Evolutionary conservation across 2,797 vertebrate genomes (phyloP).

Genomic region (Rhyacichthys aspro): DNA sequence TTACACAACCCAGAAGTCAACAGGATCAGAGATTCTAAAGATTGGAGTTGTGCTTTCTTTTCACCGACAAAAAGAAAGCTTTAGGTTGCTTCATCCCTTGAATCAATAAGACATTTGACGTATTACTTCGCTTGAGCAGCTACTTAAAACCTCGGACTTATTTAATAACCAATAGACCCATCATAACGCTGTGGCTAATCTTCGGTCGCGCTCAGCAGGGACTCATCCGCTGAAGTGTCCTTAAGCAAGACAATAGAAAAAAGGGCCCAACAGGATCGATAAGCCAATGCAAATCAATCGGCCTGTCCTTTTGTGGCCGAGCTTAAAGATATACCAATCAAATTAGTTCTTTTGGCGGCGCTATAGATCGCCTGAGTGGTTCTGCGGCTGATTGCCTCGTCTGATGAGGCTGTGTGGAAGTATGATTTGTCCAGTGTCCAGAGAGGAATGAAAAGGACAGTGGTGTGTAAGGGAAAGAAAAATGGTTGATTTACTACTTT

Average conservation of each 20-base stretch:
- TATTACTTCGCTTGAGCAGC: conserved; percentile 1
- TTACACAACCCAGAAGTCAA: not conserved
- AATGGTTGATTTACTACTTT: too few relatives aligned
- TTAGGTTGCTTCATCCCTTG: conserved; percentile 9
- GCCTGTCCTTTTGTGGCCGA: conserved; percentile 7
- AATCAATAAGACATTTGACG: conserved; percentile 18
- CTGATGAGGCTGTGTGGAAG: conserved; percentile 19
- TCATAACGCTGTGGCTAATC: not conserved
- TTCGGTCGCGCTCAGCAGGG: not conserved
- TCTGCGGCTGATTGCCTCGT: conserved; percentile 11
- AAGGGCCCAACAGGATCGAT: conserved; percentile 7
- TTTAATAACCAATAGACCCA: not conserved
- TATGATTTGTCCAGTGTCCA: not conserved
- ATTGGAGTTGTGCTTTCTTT: conserved; percentile 4
- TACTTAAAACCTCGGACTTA: not conserved
- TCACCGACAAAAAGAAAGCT: conserved; percentile 13
- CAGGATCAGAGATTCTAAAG: not conserved
- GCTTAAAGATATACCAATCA: conserved; percentile 8
- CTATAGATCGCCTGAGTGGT: not conserved
- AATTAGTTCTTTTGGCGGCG: not conserved
- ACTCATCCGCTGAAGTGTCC: conserved; percentile 1
- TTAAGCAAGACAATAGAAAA: conserved; percentile 2
- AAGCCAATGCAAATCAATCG: conserved; percentile 8
- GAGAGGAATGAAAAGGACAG: not conserved
- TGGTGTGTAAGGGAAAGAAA: not conserved